Percentiles rank a stretch among this genome's conserved stretches.
Evolutionary conservation across 2,888 invertebrate species (phyloP).

Genomic region (Drosophila anceps): DNA sequence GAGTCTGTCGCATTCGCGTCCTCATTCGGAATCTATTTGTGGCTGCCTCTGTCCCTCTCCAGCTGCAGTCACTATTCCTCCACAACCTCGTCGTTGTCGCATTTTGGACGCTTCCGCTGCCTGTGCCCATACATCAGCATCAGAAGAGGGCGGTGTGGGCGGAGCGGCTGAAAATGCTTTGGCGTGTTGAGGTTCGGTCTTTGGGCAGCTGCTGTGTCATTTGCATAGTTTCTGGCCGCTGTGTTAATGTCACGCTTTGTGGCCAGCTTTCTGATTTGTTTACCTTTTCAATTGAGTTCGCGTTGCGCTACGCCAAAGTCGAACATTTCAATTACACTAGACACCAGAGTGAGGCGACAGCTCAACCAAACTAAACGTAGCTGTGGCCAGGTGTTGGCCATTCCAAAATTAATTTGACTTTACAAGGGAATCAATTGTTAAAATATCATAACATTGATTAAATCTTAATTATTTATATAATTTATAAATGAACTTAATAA

Average conservation of each 20-base stretch:
- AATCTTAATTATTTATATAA: no score
- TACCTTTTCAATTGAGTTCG: conserved; percentile 68
- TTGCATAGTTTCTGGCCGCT: conserved; percentile 45
- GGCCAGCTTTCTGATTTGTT: conserved; percentile 68
- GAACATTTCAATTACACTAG: conserved; percentile 59
- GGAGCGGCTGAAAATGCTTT: conserved; percentile 60
- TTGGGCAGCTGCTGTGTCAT: conserved; percentile 33
- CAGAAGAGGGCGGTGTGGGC: conserved; percentile 75
- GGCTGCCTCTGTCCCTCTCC: conserved; percentile 61
- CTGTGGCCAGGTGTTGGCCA: background rate
- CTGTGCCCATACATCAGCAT: conserved; percentile 14
- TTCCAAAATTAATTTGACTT: background rate
- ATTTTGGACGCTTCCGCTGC: conserved; percentile 87
- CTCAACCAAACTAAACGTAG: no score
- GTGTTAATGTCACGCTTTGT: conserved; percentile 67
- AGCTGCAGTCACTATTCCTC: background rate
- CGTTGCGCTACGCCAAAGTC: conserved; percentile 24
- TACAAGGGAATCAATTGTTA: no score
- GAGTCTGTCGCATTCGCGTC: conserved; percentile 53
- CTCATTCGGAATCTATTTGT: conserved; percentile 85
- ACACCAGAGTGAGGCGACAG: conserved; percentile 26
- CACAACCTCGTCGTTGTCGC: conserved; percentile 51
- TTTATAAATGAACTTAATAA: no score
- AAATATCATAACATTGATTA: no score
- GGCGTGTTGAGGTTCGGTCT: conserved; percentile 43